Evolutionary conservation across 2,113 vertebrate species (phyloP).

Genomic region (zebrafish (Danio rerio)): DNA sequence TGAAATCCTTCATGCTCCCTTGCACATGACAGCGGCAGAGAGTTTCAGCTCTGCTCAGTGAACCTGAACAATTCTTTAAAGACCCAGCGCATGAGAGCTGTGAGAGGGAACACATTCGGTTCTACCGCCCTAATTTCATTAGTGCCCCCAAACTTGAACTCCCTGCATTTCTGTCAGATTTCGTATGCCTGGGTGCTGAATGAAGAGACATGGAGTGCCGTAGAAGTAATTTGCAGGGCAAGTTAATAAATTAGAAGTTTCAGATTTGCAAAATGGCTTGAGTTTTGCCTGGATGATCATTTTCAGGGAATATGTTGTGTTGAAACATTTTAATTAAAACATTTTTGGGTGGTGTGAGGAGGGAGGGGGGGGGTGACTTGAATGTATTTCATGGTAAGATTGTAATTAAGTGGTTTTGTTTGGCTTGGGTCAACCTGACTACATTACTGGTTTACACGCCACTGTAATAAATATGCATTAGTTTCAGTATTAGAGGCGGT

Average conservation of each 20-base stretch:
- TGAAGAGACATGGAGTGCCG: background rate
- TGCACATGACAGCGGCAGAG: constrained; percentile 66
- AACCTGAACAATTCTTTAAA: constrained; percentile 70
- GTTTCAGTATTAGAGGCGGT: no score
- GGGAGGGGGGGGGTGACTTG: no score
- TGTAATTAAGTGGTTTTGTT: no score
- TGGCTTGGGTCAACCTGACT: no score
- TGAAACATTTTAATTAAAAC: no score
- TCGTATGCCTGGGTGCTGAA: background rate
- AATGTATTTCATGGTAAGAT: no score
- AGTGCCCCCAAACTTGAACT: constrained; percentile 6
- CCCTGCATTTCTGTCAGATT: constrained; percentile 19
- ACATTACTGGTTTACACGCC: no score
- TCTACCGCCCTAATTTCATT: constrained; percentile 26
- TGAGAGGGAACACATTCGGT: constrained; percentile 9
- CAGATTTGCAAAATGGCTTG: background rate
- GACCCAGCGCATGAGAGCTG: constrained; percentile 58
- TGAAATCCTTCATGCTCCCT: constrained; percentile 62
- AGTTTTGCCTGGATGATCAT: no score
- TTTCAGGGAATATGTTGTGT: no score
- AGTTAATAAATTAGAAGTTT: background rate
- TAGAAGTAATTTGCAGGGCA: background rate
- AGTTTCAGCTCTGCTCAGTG: constrained; percentile 65
- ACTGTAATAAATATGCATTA: no score
- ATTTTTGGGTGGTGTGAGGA: no score